These are phyloP conservation scores for Macrostomum lignano DNA, from an alignment of 1,140 invertebrate species.

Conservation along the genomic window DNA sequence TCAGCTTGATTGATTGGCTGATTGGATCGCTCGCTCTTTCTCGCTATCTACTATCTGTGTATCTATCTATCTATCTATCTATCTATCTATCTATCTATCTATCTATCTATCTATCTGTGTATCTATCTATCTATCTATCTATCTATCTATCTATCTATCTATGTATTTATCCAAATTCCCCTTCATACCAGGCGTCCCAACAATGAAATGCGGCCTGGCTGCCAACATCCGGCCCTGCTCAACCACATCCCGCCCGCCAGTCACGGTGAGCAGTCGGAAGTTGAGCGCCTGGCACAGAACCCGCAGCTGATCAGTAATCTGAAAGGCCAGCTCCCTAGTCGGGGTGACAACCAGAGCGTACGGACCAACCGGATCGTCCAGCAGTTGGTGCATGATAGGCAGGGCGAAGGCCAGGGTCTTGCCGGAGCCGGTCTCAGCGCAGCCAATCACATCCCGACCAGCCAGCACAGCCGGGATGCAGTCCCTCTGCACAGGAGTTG, in stretches of 20 bases:
- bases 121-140: no score
- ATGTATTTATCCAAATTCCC: conserved; percentile 2
- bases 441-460: conserved; percentile 52
- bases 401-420: conserved; percentile 31
- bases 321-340: conserved; percentile 64
- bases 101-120: no score
- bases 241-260: conserved; percentile 4
- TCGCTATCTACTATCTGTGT: no score
- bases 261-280: neutral
- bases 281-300: conserved; percentile 33
- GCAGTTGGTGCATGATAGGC: conserved; percentile 35
- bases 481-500: conserved; percentile 72
- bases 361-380: conserved; percentile 29
- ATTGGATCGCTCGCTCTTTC: no score
- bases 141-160: no score
- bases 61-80: no score
- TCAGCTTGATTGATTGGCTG: no score
- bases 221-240: neutral
- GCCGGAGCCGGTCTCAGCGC: conserved; percentile 42
- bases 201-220: neutral
- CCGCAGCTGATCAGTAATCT: conserved; percentile 33
- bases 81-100: no score
- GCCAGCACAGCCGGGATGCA: conserved; percentile 37
- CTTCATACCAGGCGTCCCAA: conserved; percentile 1
- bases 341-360: conserved; percentile 60